These are phyloP conservation scores for Amaurobius ferox DNA, from an alignment of 2,888 invertebrate genomes.

Conservation along the genomic window DNA sequence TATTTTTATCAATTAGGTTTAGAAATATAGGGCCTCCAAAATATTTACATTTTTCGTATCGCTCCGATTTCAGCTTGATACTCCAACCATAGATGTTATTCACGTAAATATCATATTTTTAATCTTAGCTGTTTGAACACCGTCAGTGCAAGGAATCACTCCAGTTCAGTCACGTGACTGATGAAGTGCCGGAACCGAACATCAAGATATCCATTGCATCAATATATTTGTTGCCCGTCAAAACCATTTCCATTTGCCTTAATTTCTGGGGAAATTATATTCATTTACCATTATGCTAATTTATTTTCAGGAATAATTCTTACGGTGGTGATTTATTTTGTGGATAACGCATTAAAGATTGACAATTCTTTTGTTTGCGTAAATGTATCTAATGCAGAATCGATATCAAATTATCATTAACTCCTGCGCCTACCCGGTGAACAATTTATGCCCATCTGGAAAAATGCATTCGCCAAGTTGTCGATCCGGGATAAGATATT, in stretches of 20 bases:
- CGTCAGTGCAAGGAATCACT: no score
- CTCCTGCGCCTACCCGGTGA: neutral
- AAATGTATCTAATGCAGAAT: constrained; percentile 59
- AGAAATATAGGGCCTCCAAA: no score
- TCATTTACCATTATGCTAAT: neutral
- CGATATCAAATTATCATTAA: constrained; percentile 60
- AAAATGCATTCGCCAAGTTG: constrained; percentile 8
- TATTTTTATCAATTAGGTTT: no score
- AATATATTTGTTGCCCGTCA: neutral
- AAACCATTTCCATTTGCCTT: neutral
- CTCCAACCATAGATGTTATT: no score
- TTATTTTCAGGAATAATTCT: neutral
- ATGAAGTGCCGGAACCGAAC: neutral
- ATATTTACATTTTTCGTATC: no score
- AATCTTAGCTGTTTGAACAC: no score
- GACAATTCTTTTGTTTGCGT: constrained; percentile 46
- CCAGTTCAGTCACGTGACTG: no score
- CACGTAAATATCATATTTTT: no score
- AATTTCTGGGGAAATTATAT: neutral
- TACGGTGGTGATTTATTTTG: neutral
- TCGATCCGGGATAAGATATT: no score
- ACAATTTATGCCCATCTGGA: neutral
- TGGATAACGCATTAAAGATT: neutral
- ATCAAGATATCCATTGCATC: neutral
- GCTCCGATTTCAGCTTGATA: no score